Base-by-base conservation (phyloP, 2,797 vertebrate genomes). In the Pteropus rufus region DNA sequence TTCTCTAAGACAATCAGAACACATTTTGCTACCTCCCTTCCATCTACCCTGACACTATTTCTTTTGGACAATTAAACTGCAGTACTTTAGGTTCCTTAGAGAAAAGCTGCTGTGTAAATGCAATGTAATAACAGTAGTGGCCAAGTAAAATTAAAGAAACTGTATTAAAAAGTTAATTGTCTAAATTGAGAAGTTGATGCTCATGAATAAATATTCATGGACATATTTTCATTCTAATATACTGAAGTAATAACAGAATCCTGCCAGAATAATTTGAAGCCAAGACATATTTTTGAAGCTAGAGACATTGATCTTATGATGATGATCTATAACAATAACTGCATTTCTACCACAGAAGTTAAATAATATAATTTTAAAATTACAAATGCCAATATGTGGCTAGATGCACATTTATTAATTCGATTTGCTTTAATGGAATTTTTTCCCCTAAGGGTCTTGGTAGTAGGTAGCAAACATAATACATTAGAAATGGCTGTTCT, bases 11-110 rank as follows among this genome's bases (percentile, higher is more conserved):
- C 95, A 97, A 98, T 98, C 97, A 97, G 56, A 92, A 97, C 95
- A 97, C 96, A 97, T 97, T 97, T 97, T 97, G 97, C 97, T 97
- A 87, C 80, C 80, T 97, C 82, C 89, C 91, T 97, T 94, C 56
- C 87, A 80, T 95, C 89, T 96, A 94, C 67, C 62, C 96, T 97
- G 94, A 97, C 97, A 97, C 91, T 89, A 95, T 98, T 97, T 96
- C 96, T 97, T 98, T 97, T 97, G 96, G 97, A 97, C 96, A 97
- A 97, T 98, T 97, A 97, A 97, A 97, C 95, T 93, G 94, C 62
- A 93, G 91, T 96, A 97, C 93, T 96, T 97, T 79, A 88, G 52
- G 56, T 23, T 96, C 97, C 96, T 95, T 88, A 81, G 97, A 97
- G 96, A 8, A 95, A 97, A 97, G 49, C 58, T 56, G 58, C 94